Evolutionary conservation across 2,113 vertebrate genomes (phyloP), one percentile per base, ranked within the genome.

Genomic region (Suricata suricatta): DNA sequence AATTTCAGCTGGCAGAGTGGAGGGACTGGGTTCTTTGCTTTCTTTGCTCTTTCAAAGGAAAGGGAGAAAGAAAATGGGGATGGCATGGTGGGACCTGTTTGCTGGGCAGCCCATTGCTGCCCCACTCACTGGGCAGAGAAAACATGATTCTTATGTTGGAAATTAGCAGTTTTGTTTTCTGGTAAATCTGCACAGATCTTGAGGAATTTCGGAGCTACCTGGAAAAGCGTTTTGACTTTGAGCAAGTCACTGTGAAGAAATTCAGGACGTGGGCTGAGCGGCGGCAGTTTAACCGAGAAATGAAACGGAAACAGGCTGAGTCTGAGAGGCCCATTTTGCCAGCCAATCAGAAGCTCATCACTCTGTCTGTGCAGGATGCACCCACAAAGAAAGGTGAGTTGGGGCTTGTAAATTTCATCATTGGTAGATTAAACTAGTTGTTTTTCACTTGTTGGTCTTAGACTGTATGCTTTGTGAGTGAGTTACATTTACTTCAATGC

Each of bases 291-390:
- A 99, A 99, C 97, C 99, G 99, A 6, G 99, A 99, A 97, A 99
- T 99, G 99, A 99, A 99, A 98, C 99, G 99, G 82, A 99, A 99
- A 96, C 99, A 99, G 98, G 99, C 99, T 0, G 99, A 99, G 93
- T 99, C 99, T 0, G 99, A 99, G 99, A 98, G 99, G 95, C 99
- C 99, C 2, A 99, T 99, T 96, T 98, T 99, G 76, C 99, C 99
- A 0, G 99, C 99, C 96, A 99, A 99, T 98, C 99, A 99, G 99
- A 99, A 99, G 97, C 99, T 99, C 96, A 99, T 99, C 93, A 99
- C 99, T 14, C 98, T 99, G 41, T 99, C 99, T 2, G 99, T 99
- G 71, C 99, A 99, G 79, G 99, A 99, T 72, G 99, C 99, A 0
- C 99, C 99, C 8, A 99, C 99, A 14, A 99, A 99, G 99, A 99